These are phyloP conservation scores for Hemiscyllium ocellatum DNA, from an alignment of 2,113 vertebrate species.

Conservation along the genomic window DNA sequence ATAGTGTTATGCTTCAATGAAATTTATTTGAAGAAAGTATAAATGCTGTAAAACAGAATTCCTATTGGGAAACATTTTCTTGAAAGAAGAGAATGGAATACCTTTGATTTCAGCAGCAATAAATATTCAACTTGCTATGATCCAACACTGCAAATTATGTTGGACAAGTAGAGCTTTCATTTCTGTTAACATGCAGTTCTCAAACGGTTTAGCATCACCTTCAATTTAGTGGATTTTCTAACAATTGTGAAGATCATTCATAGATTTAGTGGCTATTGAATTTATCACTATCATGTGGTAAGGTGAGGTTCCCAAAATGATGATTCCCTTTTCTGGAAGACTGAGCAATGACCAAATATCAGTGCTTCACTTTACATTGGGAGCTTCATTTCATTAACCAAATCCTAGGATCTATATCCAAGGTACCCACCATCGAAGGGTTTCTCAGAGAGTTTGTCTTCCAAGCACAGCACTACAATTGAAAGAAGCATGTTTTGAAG, in stretches of 20 bases:
- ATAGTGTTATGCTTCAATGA: background rate
- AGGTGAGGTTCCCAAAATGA: background rate
- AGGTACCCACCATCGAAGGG: background rate
- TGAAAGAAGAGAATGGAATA: background rate
- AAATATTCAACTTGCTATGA: background rate
- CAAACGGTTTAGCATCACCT: background rate
- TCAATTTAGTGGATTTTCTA: slow-evolving; percentile 8
- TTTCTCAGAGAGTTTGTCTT: background rate
- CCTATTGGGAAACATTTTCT: background rate
- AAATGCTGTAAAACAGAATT: background rate
- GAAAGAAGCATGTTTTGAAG: background rate
- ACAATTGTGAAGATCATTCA: background rate
- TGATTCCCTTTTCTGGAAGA: background rate
- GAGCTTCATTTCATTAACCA: background rate
- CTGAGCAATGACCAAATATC: background rate
- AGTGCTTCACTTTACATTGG: background rate
- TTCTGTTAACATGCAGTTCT: background rate
- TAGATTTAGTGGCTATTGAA: background rate
- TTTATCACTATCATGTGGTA: background rate
- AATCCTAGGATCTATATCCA: background rate
- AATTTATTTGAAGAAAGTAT: background rate
- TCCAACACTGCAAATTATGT: background rate
- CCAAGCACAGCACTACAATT: background rate
- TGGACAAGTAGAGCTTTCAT: background rate
- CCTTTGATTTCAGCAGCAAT: background rate